These are phyloP conservation scores for Tragelaphus buxtoni DNA, from an alignment of 2,113 vertebrate species.

Conservation along the genomic window DNA sequence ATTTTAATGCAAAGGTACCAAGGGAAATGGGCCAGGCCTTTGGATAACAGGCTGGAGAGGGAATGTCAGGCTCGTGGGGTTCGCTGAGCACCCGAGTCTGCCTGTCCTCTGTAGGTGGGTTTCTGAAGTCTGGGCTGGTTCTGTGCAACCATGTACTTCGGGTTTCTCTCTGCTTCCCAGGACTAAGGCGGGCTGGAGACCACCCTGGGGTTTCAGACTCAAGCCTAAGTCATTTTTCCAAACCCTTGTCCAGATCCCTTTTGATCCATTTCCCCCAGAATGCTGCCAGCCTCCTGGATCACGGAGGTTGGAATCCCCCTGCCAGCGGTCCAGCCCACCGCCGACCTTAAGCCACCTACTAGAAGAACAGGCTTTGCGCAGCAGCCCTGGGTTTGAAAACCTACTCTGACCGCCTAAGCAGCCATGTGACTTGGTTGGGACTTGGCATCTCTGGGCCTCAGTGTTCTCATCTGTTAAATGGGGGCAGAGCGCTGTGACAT, in stretches of 20 bases:
- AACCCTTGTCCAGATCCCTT: background rate
- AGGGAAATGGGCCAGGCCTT: background rate
- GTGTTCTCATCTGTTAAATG: background rate
- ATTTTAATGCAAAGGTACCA: background rate
- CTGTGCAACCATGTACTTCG: background rate
- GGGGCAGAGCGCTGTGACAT: background rate
- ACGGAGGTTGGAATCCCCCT: background rate
- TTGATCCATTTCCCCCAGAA: background rate
- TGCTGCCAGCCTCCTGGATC: background rate
- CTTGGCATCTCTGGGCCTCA: background rate
- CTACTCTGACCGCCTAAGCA: no score
- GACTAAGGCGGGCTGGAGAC: no score
- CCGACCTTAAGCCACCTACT: rapidly evolving
- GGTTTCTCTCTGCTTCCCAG: background rate
- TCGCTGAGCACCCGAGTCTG: rapidly evolving
- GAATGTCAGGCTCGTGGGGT: rapidly evolving
- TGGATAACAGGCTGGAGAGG: rapidly evolving
- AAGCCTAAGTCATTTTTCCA: background rate
- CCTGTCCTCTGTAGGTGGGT: background rate
- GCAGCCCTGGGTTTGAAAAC: background rate
- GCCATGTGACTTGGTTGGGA: background rate
- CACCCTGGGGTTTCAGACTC: background rate
- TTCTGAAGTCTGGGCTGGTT: background rate
- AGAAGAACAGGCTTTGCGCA: rapidly evolving
- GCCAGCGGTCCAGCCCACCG: background rate